phyloP scores from a whole-genome alignment of 2,888 invertebrate genomes.

The Acanthacorydalis orientalis region DNA sequence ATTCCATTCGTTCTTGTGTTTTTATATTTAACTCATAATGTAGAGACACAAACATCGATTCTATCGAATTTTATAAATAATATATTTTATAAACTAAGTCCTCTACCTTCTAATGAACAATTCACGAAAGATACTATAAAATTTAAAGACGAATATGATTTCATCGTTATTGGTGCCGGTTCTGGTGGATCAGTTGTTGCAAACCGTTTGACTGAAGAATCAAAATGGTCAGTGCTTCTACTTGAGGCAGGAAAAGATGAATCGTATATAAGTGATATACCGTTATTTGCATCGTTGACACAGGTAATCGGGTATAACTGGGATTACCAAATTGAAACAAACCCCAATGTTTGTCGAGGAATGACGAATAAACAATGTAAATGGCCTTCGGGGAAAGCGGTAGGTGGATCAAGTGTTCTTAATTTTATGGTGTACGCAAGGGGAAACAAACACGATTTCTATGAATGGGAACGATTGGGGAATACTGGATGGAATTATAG shows the following conservation, averaged over 20 bases:
- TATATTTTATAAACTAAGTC: no score
- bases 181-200: conserved; percentile 54
- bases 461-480: conserved; percentile 1
- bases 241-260: conserved; percentile 68
- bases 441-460: background rate
- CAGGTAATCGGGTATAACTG: conserved; percentile 47
- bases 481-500: conserved; percentile 2
- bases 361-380: conserved; percentile 53
- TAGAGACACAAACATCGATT: conserved; percentile 32
- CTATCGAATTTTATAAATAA: conserved; percentile 39
- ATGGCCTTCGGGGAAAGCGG: conserved; percentile 67
- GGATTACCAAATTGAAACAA: conserved; percentile 52
- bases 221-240: conserved; percentile 50
- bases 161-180: conserved; percentile 43
- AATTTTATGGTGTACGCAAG: background rate
- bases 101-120: background rate
- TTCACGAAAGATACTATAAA: conserved; percentile 12
- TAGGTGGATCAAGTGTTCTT: background rate
- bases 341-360: conserved; percentile 44
- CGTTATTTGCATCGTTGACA: conserved; percentile 46
- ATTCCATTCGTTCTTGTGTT: no score
- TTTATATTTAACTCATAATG: no score
- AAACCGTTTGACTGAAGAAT: conserved; percentile 55
- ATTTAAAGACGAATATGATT: conserved; percentile 33
- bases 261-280: conserved; percentile 59